Percentiles rank a stretch among this genome's conserved stretches.
phyloP scores from a whole-genome alignment of 2,888 invertebrate species.

The Caenorhabditis panamensis region DNA sequence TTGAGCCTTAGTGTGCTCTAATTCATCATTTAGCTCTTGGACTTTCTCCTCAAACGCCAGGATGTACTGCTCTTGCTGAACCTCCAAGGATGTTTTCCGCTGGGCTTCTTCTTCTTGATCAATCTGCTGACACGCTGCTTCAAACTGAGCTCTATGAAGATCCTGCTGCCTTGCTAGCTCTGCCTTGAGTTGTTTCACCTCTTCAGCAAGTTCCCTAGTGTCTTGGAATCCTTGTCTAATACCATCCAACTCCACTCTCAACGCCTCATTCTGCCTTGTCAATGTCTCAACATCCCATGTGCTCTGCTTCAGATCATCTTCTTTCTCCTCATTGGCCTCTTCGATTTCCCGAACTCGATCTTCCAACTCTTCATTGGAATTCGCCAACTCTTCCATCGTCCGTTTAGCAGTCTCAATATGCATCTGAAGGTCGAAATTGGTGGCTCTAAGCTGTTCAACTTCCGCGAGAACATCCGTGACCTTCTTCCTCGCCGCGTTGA shows the following conservation, averaged over 20 bases:
- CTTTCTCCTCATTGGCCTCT: slow-evolving; percentile 32
- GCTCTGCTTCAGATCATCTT: slow-evolving; percentile 46
- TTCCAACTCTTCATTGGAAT: slow-evolving; percentile 44
- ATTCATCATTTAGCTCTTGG: slow-evolving; percentile 38
- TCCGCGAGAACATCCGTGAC: slow-evolving; percentile 46
- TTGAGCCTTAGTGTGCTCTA: slow-evolving; percentile 25
- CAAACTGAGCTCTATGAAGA: slow-evolving; percentile 34
- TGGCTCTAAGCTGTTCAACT: slow-evolving; percentile 58
- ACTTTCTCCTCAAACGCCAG: slow-evolving; percentile 64
- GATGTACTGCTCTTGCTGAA: slow-evolving; percentile 66
- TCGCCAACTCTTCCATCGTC: slow-evolving; percentile 45
- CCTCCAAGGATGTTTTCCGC: slow-evolving; percentile 63
- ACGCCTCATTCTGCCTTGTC: slow-evolving; percentile 43
- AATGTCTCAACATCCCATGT: slow-evolving; percentile 45
- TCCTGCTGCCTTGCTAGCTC: slow-evolving; percentile 45
- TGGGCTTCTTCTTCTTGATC: slow-evolving; percentile 58
- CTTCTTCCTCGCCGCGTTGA: slow-evolving; percentile 51
- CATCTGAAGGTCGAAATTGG: slow-evolving; percentile 69
- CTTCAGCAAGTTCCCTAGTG: slow-evolving; percentile 33
- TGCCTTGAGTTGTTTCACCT: slow-evolving; percentile 31
- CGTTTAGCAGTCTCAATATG: slow-evolving; percentile 45
- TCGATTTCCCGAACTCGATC: slow-evolving; percentile 37
- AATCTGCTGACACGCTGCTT: slow-evolving; percentile 37
- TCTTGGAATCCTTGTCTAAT: slow-evolving; percentile 47
- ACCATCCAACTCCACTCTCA: slow-evolving; percentile 49